Base-by-base conservation (phyloP, 2,797 vertebrate species). In the Garrulus glandarius region DNA sequence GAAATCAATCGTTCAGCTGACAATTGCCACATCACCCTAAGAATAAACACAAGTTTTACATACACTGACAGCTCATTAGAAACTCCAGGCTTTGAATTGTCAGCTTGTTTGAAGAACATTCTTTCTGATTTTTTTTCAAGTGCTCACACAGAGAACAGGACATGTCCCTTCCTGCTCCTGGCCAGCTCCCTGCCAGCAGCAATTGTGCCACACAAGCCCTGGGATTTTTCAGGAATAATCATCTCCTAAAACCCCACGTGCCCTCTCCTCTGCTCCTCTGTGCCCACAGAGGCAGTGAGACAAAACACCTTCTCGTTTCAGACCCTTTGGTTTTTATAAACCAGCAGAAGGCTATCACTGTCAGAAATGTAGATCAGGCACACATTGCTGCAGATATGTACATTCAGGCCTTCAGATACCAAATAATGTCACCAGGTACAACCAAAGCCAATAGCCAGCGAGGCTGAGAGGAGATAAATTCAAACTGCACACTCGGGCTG, bases 181-280 rank as follows among this genome's bases (percentile, higher is more conserved):
- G 68, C 46, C 75, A 89, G 74, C 55, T 71, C 67, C 57, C 91
- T 68, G 93, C 52, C 81, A 75, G 59, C 85, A 87, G 81, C 71
- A 44, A 44, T 59, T 23, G n/a, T 47, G 61, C 43, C 82, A 36
- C 57, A 22, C 39, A 16, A 17, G 22, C 43, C 3, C 49, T 6
- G 26, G 70, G 24, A 39, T 5, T n/a, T n/a, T n/a, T n/a, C 52
- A 81, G 80, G 60, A n/a, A 52, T 2, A 14, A 71, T 39, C 49
- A 60, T 74, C 43, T 49, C 71, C 27, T 4, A 27, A 52, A 2
- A 1, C 36, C 18, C 8, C 9, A 3, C 0, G 2, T 12, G 55
- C 17, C 41, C 27, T 21, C 36, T 34, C 14, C 19, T 55, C 15
- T 43, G 55, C 67, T 65, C 15, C 81, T 41, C 49, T 19, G 34